Evolutionary conservation across 2,888 invertebrate species (phyloP).

Genomic region (Lagria hirta): DNA sequence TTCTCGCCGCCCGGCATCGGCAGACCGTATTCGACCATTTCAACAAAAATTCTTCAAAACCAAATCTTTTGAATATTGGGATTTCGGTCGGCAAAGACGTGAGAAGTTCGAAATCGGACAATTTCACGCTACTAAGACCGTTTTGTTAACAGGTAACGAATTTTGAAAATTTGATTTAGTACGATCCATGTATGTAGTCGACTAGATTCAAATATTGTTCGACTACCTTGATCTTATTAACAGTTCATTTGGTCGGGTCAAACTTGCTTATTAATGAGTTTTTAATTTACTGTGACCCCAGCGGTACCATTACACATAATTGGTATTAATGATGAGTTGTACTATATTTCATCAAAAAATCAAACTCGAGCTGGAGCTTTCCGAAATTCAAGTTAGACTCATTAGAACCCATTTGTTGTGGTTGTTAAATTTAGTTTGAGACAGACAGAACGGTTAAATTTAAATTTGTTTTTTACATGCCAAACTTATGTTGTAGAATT

Average conservation of each 20-base stretch:
- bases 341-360: constrained; percentile 13
- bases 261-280: constrained; percentile 17
- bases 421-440: no score
- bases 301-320: constrained; percentile 14
- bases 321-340: constrained; percentile 1
- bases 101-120: no score
- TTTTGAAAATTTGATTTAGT: no score
- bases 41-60: background rate
- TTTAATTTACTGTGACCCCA: constrained; percentile 15
- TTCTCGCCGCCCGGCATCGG: constrained; percentile 3
- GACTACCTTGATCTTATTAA: constrained; percentile 7
- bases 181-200: constrained; percentile 8
- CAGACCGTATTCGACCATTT: background rate
- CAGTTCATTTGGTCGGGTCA: constrained; percentile 7
- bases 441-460: no score
- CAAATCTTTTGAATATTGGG: no score
- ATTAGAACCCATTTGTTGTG: no score
- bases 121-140: no score
- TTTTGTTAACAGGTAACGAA: background rate
- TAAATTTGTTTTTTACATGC: no score
- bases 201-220: constrained; percentile 1
- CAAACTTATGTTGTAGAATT: no score
- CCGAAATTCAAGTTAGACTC: no score
- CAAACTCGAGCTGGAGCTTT: no score
- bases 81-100: no score